Conservation (phyloP, 2,888 invertebrate genomes). For the Troides aeacus region DNA sequence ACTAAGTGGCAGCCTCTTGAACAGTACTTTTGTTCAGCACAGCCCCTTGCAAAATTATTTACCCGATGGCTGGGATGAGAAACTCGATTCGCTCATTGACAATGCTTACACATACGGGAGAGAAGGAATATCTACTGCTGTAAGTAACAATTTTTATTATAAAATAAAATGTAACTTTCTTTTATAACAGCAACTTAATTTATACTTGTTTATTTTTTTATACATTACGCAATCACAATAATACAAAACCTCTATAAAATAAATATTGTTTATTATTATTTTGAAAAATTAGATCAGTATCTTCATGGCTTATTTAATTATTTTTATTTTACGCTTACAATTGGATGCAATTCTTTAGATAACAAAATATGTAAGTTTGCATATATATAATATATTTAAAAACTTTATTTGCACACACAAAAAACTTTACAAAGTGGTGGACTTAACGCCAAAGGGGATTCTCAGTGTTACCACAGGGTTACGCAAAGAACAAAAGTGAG, state of each 20-base stretch:
- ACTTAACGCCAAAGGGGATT: too few species aligned
- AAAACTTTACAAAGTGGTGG: too few species aligned
- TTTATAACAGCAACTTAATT: too few species aligned
- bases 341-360: slow-evolving; percentile 36
- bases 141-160: slow-evolving; percentile 56
- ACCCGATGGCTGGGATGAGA: slow-evolving; percentile 91
- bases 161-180: background rate
- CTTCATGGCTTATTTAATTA: slow-evolving; percentile 9
- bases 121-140: slow-evolving; percentile 92
- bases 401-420: too few species aligned
- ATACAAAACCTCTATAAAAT: too few species aligned
- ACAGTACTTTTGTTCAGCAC: slow-evolving; percentile 93
- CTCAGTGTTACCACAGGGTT: too few species aligned
- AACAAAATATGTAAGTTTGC: slow-evolving; percentile 42
- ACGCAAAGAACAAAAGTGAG: too few species aligned
- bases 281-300: too few species aligned
- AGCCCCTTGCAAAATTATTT: slow-evolving; percentile 91
- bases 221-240: too few species aligned
- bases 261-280: too few species aligned
- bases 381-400: background rate
- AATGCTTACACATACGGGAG: slow-evolving; percentile 96
- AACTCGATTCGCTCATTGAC: slow-evolving; percentile 93
- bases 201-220: too few species aligned
- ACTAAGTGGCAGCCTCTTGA: slow-evolving; percentile 91
- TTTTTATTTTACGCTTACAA: slow-evolving; percentile 33